Base-by-base conservation (phyloP, 2,888 invertebrate species). In the Diarsia brunnea region DNA sequence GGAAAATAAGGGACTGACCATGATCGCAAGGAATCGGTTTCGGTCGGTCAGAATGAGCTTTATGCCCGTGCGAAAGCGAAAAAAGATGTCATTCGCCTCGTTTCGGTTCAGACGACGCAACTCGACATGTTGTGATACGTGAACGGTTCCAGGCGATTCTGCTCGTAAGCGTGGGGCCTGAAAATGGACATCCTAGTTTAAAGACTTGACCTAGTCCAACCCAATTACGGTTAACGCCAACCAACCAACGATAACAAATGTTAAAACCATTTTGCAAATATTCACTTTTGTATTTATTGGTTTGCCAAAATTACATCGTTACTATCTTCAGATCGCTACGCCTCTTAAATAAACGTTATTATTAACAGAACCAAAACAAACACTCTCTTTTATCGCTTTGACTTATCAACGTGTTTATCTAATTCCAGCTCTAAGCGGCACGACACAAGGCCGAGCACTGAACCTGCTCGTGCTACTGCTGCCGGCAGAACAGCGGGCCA, bases 401-500 rank as follows among this genome's bases (percentile, higher is more conserved):
- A 14, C 16, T 63, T 61, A 43, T 60, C 61, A 21, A 19, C 75
- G 86, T 94, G 8, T 45, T 64, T 27, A 2, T 63, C 43, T 2
- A 3, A 3, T 75, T 93, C 74, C 95, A 97, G 97, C 97, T 73
- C 96, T 97, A 69, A 97, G 97, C 80, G 98, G 97, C 90, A 94
- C 95, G 43, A 97, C 97, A 73, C 97, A 97, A 90, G 96, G 97
- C 8, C 97, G 97, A 77, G 98, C 98, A 0, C 95, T 98, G 83
- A 98, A 98, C 94, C 97, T 98, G 79, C 96, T 99, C 81, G 98
- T 98, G 83, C 97, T 99, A 79, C 97, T 99, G 89, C 97, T 99
- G 91, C 98, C 99, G 49, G 97, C 98, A 60, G 98, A 98, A 91
- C 98, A 99, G 95, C 97, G 99, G 84, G 98, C 98, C 88, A 98